Evolutionary conservation across 2,797 vertebrate species (phyloP).

Genomic region (Novumbra hubbsi): DNA sequence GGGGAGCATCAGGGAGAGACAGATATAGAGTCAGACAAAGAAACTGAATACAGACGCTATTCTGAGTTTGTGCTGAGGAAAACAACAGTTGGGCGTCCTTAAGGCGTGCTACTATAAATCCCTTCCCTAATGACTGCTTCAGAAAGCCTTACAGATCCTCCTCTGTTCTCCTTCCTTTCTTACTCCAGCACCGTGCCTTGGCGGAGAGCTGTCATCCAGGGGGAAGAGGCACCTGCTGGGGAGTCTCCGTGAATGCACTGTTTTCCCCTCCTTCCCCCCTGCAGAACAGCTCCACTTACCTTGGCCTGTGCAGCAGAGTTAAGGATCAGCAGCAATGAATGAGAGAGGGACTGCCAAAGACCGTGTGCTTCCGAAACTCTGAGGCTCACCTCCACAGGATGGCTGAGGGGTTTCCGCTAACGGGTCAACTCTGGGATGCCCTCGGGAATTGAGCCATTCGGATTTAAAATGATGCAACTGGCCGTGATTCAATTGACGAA

Average conservation of each 20-base stretch:
- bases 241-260: slow-evolving; percentile 6
- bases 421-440: too few species aligned
- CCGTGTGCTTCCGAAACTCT: too few species aligned
- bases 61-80: slow-evolving; percentile 16
- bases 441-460: too few species aligned
- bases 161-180: slow-evolving; percentile 21
- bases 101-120: slow-evolving; percentile 32
- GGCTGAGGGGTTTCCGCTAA: too few species aligned
- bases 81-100: slow-evolving; percentile 26
- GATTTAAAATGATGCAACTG: too few species aligned
- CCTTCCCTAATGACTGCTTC: slow-evolving; percentile 45
- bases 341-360: too few species aligned
- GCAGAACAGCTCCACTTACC: not conserved
- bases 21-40: not conserved
- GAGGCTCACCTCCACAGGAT: too few species aligned
- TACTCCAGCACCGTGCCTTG: slow-evolving; percentile 13
- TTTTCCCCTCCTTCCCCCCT: slow-evolving; percentile 7
- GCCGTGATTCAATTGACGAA: too few species aligned
- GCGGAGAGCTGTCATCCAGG: slow-evolving; percentile 17
- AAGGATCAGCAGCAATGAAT: too few species aligned
- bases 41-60: slow-evolving; percentile 6
- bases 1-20: not conserved
- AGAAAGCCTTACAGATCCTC: slow-evolving; percentile 33
- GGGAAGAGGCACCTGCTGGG: slow-evolving; percentile 33
- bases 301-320: not conserved